A percentile compares a stretch with the other conserved stretches of the same genome.
Evolutionary conservation across 1,140 invertebrate species (phyloP).

Genomic region (Leptinotarsa texana): DNA sequence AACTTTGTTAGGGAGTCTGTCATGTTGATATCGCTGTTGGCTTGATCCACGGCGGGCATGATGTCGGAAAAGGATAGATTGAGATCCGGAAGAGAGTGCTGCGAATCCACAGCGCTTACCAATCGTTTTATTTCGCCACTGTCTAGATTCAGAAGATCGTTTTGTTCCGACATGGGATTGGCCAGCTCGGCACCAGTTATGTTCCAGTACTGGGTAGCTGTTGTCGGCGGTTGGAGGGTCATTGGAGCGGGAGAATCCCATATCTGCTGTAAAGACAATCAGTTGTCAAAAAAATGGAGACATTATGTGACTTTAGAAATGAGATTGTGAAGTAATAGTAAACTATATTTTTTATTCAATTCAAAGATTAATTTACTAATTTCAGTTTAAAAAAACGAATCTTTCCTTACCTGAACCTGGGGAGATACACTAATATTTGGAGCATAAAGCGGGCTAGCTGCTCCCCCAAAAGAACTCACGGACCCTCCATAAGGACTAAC

Average conservation of each 20-base stretch:
- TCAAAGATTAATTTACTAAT: background rate
- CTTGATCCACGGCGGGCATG: background rate
- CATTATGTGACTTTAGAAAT: background rate
- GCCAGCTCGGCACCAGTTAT: background rate
- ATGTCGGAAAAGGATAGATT: constrained; percentile 17
- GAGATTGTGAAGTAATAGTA: background rate
- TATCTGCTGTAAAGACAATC: background rate
- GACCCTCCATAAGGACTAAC: constrained; percentile 16
- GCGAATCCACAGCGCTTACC: background rate
- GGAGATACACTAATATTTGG: constrained; percentile 16
- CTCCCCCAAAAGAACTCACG: constrained; percentile 7
- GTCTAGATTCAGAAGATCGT: background rate
- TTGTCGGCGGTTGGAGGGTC: background rate
- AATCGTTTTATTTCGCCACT: constrained; percentile 6
- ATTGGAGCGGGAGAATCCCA: background rate
- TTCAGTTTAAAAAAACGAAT: background rate
- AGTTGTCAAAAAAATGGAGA: background rate
- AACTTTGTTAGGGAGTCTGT: constrained; percentile 22
- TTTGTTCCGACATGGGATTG: background rate
- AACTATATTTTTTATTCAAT: background rate
- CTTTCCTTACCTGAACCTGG: background rate
- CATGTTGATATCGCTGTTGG: constrained; percentile 5
- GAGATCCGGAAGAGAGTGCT: background rate
- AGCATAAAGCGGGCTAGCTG: constrained; percentile 13
- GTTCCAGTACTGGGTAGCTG: constrained; percentile 4